Evolutionary conservation across 2,113 vertebrate genomes (phyloP), one percentile per base, ranked within the genome.

Genomic region (Notechis scutatus): DNA sequence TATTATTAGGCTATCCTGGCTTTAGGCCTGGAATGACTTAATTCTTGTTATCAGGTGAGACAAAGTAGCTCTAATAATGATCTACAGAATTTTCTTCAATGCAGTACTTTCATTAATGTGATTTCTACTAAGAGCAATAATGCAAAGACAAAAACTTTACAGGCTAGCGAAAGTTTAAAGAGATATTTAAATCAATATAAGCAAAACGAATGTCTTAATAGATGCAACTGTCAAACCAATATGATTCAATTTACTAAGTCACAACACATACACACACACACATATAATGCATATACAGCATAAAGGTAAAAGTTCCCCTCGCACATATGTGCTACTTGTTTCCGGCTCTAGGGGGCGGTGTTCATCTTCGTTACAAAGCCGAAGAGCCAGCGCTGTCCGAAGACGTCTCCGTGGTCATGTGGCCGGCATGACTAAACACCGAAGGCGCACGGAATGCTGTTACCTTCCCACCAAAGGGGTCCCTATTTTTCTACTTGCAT

Each of bases 191-290:
- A 10, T 45, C 39, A 29, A 55, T 74, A 85, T 3, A 61, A 92
- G 59, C 74, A 88, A 3, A 26, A 89, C 0, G 0, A 20, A 55
- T 1, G 0, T 20, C 3, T 47, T 26, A 20, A 5, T 57, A 55
- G 55, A 4, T 74, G 14, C 18, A 89, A 54, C 34, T 34, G 55
- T 81, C 93, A 9, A 87, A 90, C 10, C 6, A 23, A 0, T 29
- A 26, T 59, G 61, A 87, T 56, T 2, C 0, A 23, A 6, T 34
- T 6, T 52, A 88, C 3, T 0, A 4, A 14, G 34, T n/a, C 54
- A 87, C 59, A 54, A 45, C 0, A 57, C 64, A 23, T 0, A 0
- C 7, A 61, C 23, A 47, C 47, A 50, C 5, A 47, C 45, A 47
- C 5, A 1, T 47, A 47, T 47, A 47, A 50, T 50, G 12, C 12